Evolutionary conservation across 1,140 invertebrate species (phyloP), one percentile per base, ranked within the genome.

Genomic region (Dinothrombium tinctorium): DNA sequence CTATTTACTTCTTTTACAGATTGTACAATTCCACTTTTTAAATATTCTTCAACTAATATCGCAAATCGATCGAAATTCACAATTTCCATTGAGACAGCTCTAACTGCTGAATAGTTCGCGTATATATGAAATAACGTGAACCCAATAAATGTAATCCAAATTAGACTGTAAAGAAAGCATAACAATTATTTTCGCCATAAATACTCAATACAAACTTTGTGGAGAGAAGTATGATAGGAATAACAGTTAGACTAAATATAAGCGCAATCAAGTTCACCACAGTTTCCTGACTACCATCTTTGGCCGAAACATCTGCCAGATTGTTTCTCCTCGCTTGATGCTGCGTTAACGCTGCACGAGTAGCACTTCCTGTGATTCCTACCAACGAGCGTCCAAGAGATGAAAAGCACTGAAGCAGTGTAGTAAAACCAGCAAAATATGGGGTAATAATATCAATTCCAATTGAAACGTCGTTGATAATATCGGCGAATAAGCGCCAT

Each of bases 251-350:
- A 41, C 77, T 78, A 11, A 73, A 51, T 39, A 82, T 55, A 4
- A 86, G 75, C 9, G 77, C 83, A 23, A 76, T 54, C 32, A 94
- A 61, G 61, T 94, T 94, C 1, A 94, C 83, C 48, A 82, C 68
- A 0, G 84, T 94, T 57, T 95, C 89, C 65, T 96, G 90, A 48
- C 81, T 86, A 7, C 79, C 77, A 60, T 95, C 90, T 65, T 95
- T 95, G 1, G 86, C 86, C 4, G 81, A 74, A 1, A 95, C 79
- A 62, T 95, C 68, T 2, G 78, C 89, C 57, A 89, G 69, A 59
- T 95, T 95, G 44, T 80, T 75, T 45, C 72, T 59, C 33, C 79
- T 58, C 0, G 86, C 81, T 65, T 76, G 59, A 17, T 51, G 50
- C 35, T 52, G 50, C 6, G 22, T 24, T 5, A 42, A 36, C 6